A percentile compares a stretch with the other conserved stretches of the same genome.
phyloP scores from a whole-genome alignment of 2,888 invertebrate species.

The Pseudococcus jackbeardsleyi region DNA sequence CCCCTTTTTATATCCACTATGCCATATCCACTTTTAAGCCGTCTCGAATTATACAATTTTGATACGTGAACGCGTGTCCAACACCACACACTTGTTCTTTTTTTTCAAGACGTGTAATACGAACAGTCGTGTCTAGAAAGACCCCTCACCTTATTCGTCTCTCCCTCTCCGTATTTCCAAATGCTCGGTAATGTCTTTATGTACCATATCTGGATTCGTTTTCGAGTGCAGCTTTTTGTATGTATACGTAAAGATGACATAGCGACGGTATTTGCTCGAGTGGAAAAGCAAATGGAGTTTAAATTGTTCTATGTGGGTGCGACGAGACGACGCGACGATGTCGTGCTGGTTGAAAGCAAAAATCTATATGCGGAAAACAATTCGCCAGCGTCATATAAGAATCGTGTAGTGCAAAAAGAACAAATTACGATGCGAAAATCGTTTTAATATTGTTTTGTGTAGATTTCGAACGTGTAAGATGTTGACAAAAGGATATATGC shows the following conservation, averaged over 20 bases:
- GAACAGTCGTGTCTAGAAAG: not conserved
- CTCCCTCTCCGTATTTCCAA: not conserved
- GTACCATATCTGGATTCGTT: not conserved
- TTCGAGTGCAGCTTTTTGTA: conserved; percentile 6
- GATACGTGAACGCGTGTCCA: not conserved
- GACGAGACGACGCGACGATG: not conserved
- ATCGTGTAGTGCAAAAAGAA: not conserved
- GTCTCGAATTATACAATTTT: conserved; percentile 1
- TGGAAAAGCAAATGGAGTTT: conserved; percentile 25
- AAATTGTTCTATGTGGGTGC: conserved; percentile 16
- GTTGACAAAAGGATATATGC: not conserved
- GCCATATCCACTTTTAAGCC: not conserved
- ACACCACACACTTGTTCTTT: not conserved
- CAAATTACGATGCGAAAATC: not conserved
- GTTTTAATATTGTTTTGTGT: not conserved
- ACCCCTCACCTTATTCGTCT: not conserved
- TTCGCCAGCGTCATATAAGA: not conserved
- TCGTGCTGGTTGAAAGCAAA: not conserved
- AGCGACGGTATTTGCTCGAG: not conserved
- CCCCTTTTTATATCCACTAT: not conserved
- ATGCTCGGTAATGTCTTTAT: not conserved
- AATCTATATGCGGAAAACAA: not conserved
- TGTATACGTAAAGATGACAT: conserved; percentile 5
- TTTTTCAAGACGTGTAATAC: not conserved
- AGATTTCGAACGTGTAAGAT: not conserved